Evolutionary conservation across 53 echinoderm and acorn worm genomes (phyloP).

Genomic region (Zoroaster sp.): DNA sequence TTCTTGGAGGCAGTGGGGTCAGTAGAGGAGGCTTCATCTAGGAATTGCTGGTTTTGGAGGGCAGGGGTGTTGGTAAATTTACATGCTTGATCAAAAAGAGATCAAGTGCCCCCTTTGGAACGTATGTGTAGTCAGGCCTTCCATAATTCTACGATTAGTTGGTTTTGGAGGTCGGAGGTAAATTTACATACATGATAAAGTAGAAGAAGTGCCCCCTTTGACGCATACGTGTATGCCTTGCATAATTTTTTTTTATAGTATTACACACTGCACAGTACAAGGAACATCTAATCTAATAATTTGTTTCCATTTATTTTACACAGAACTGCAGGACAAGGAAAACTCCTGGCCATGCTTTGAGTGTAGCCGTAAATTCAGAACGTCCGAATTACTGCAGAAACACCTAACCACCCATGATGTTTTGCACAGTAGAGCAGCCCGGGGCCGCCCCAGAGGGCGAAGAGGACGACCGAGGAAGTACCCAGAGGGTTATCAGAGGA

Average conservation of each 20-base stretch:
- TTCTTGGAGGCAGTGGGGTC: too few species aligned
- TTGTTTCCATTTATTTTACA: neutral
- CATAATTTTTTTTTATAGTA: neutral
- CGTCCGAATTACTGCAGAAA: slow-evolving; percentile 93
- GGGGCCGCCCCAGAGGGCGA: slow-evolving; percentile 53
- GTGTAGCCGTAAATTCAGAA: slow-evolving; percentile 91
- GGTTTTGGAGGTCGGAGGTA: too few species aligned
- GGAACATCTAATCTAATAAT: neutral
- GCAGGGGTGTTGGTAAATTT: too few species aligned
- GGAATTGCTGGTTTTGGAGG: too few species aligned
- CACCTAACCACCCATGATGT: slow-evolving; percentile 88
- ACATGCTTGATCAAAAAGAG: too few species aligned
- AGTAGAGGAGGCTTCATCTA: neutral
- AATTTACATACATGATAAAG: too few species aligned
- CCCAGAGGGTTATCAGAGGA: slow-evolving; percentile 80
- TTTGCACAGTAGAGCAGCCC: slow-evolving; percentile 53
- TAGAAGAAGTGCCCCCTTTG: neutral
- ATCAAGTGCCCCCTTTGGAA: too few species aligned
- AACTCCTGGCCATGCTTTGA: slow-evolving; percentile 99
- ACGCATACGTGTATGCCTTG: too few species aligned
- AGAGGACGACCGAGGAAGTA: slow-evolving; percentile 89
- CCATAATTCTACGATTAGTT: too few species aligned
- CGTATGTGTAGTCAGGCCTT: too few species aligned
- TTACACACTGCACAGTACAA: neutral
- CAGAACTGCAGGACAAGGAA: slow-evolving; percentile 94